A percentile compares a stretch with the other conserved stretches of the same genome.
Conservation (phyloP, 2,888 invertebrate species). For the Rhamnusium bicolor region DNA sequence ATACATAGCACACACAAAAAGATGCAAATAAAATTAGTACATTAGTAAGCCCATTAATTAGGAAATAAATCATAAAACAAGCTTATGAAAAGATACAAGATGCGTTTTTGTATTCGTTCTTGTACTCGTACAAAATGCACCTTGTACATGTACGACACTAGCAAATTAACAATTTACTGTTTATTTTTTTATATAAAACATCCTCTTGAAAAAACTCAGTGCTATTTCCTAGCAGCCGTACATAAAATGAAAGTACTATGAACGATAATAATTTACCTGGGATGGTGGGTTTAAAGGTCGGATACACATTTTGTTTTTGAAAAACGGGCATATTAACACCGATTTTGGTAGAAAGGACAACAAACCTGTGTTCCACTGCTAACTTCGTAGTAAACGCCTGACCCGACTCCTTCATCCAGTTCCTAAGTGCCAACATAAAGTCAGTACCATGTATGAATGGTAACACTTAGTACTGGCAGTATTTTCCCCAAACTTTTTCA, state of each 20-base stretch:
- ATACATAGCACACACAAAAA: constrained; percentile 7
- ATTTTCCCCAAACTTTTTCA: constrained; percentile 40
- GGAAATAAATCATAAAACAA: constrained; percentile 18
- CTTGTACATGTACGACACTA: background rate
- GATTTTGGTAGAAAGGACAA: constrained; percentile 57
- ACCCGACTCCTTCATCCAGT: constrained; percentile 70
- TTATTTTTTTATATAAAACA: too few species aligned
- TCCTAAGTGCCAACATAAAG: constrained; percentile 70
- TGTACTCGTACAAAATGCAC: background rate
- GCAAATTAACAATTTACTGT: constrained; percentile 2
- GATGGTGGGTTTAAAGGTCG: constrained; percentile 7
- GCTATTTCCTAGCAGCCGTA: background rate
- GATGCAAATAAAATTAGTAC: constrained; percentile 23
- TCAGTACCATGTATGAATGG: constrained; percentile 61
- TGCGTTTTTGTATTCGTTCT: background rate
- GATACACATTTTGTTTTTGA: constrained; percentile 15
- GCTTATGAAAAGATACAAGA: background rate
- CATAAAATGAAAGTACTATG: constrained; percentile 37
- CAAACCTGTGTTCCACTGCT: constrained; percentile 70
- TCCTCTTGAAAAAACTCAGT: too few species aligned
- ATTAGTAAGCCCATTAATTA: constrained; percentile 23
- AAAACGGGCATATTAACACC: constrained; percentile 36
- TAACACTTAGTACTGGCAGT: constrained; percentile 68
- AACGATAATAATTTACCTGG: constrained; percentile 39
- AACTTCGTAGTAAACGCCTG: constrained; percentile 69